Evolutionary conservation across 2,797 vertebrate genomes (phyloP).

Genomic region (Loris lydekkerianus): DNA sequence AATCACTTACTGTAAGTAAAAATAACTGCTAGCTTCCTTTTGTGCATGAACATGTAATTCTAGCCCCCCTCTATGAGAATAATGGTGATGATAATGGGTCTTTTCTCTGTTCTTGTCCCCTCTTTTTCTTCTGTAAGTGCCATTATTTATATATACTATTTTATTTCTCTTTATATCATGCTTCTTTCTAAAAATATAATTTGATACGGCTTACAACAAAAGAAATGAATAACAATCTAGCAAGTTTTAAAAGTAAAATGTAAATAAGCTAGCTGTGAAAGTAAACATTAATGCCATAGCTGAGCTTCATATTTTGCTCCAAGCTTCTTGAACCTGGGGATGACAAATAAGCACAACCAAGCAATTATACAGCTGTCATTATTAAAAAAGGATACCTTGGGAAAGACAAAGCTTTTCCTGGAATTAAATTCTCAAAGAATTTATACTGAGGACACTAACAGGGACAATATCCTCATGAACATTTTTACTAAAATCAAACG

Average conservation of each 20-base stretch:
- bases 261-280: constrained; percentile 44
- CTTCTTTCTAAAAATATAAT: constrained; percentile 33
- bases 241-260: background rate
- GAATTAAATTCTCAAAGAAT: constrained; percentile 58
- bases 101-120: background rate
- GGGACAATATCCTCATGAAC: constrained; percentile 39
- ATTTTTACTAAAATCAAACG: constrained; percentile 67
- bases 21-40: constrained; percentile 43
- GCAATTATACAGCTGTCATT: background rate
- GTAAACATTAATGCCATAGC: constrained; percentile 14
- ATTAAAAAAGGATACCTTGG: background rate
- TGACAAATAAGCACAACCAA: constrained; percentile 37
- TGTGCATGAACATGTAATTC: constrained; percentile 14
- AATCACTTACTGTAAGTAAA: constrained; percentile 14
- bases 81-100: background rate
- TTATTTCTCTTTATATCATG: constrained; percentile 37
- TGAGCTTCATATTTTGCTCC: constrained; percentile 63
- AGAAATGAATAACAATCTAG: constrained; percentile 27
- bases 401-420: constrained; percentile 56
- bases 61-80: background rate
- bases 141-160: constrained; percentile 3
- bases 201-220: constrained; percentile 47
- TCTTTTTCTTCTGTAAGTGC: background rate
- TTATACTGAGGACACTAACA: background rate
- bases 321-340: constrained; percentile 27